Base-by-base conservation (phyloP, 1,140 invertebrate genomes). In the Macrotrachela quadricornifera region DNA sequence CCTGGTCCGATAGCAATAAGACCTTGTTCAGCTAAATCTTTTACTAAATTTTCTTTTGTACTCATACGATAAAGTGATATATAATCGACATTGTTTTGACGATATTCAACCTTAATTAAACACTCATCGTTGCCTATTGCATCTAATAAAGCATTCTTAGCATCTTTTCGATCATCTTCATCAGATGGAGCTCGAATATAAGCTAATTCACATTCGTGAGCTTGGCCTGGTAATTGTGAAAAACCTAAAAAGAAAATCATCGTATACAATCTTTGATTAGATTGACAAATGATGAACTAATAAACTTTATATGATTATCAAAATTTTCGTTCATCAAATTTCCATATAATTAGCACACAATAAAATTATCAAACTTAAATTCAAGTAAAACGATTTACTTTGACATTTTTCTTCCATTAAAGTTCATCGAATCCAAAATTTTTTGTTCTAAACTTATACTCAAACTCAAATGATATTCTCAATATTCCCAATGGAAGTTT, bases 1-100 rank as follows among this genome's bases (percentile, higher is more conserved):
- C 92, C 92, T 59, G 91, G 81, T 39, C 76, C 73, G 53, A 97
- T 78, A 13, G 96, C 74, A 56, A 74, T 76, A 67, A 85, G 83
- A 54, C 13, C 30, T 18, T 39, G 1, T n/a, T 44, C 10, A 15
- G 0, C n/a, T 44, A 75, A 60, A 13, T 95, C 71, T 0, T 85
- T 67, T 1, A 71, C 72, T 56, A 77, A 78, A 3, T 81, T 75
- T 14, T 81, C 64, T 1, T 76, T 78, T 16, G 73, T 74, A 10
- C 69, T 54, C 8, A 44, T 18, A 43, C 46, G 45, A 17, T 21
- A 16, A 11, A 50, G 40, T 10, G 46, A 30, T 21, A 44, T 18
- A 44, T 49, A 15, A 21, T 18, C 46, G 16, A 3, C 14, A 42
- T 17, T 14, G 48, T 57, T 48, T 65, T 70, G 60, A 30, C 8